phyloP scores from a whole-genome alignment of 1,140 invertebrate species.

The Agrilus planipennis region DNA sequence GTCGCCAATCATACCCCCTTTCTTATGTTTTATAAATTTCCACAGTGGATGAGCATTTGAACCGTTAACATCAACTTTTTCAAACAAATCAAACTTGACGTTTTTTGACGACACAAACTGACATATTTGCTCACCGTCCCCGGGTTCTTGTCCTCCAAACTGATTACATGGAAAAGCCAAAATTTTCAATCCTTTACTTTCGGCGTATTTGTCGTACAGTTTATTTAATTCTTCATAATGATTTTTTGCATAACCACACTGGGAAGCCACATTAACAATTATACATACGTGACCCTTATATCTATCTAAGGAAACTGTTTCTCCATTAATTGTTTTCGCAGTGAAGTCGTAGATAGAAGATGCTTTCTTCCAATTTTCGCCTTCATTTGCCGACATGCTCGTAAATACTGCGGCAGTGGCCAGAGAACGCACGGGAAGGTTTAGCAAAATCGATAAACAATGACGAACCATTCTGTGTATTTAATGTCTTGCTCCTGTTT shows the following conservation, averaged over 20 bases:
- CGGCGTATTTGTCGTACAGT: constrained; percentile 58
- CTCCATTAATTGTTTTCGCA: constrained; percentile 60
- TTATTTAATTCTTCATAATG: constrained; percentile 68
- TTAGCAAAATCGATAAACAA: background rate
- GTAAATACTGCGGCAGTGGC: background rate
- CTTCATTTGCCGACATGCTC: constrained; percentile 11
- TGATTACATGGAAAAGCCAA: constrained; percentile 82
- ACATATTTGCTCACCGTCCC: constrained; percentile 58
- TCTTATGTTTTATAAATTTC: constrained; percentile 75
- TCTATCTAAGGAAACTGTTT: constrained; percentile 56
- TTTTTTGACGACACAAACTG: constrained; percentile 56
- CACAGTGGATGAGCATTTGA: constrained; percentile 72
- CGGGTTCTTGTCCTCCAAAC: constrained; percentile 73
- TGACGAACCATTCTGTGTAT: background rate
- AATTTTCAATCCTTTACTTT: constrained; percentile 54
- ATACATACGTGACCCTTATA: constrained; percentile 61
- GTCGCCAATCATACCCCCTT: constrained; percentile 54
- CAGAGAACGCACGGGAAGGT: background rate
- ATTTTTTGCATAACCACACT: constrained; percentile 67
- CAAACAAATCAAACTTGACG: constrained; percentile 69
- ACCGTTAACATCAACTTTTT: constrained; percentile 81
- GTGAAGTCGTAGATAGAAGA: constrained; percentile 63
- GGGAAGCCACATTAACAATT: constrained; percentile 79
- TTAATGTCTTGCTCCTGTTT: background rate
- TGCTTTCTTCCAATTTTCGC: constrained; percentile 45